phyloP scores from a whole-genome alignment of 2,113 vertebrate species.

The Mesembrinibis cayennensis region DNA sequence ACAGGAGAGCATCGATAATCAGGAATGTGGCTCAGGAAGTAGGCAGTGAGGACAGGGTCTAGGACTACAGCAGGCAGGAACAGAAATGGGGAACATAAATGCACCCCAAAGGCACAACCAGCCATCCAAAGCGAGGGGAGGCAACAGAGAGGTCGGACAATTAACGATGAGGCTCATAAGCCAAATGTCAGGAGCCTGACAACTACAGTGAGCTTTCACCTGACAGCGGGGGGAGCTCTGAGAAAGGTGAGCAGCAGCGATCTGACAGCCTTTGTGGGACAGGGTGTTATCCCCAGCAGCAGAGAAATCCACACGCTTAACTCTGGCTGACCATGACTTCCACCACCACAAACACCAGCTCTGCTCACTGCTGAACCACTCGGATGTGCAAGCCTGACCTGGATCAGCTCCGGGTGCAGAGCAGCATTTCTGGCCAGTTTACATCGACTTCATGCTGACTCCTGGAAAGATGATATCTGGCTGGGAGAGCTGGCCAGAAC shows the following conservation, averaged over 20 bases:
- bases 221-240: background rate
- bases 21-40: fast-evolving
- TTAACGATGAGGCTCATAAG: fast-evolving
- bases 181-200: background rate
- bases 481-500: background rate
- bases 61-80: too few species aligned
- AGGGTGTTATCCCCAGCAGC: fast-evolving
- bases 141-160: background rate
- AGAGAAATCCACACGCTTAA: fast-evolving
- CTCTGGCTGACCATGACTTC: fast-evolving
- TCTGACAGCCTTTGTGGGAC: background rate
- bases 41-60: background rate
- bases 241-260: background rate
- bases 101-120: background rate
- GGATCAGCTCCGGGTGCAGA: background rate
- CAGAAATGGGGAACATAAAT: fast-evolving
- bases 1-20: background rate
- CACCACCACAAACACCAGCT: background rate
- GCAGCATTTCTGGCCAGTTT: background rate
- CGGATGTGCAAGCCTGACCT: fast-evolving
- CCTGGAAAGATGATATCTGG: fast-evolving
- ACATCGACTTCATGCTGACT: fast-evolving
- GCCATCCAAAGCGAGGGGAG: background rate
- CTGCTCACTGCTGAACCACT: fast-evolving
- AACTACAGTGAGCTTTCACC: background rate